Evolutionary conservation across 2,113 vertebrate species (phyloP), one percentile per base, ranked within the genome.

Genomic region (Embiotoca jacksoni): DNA sequence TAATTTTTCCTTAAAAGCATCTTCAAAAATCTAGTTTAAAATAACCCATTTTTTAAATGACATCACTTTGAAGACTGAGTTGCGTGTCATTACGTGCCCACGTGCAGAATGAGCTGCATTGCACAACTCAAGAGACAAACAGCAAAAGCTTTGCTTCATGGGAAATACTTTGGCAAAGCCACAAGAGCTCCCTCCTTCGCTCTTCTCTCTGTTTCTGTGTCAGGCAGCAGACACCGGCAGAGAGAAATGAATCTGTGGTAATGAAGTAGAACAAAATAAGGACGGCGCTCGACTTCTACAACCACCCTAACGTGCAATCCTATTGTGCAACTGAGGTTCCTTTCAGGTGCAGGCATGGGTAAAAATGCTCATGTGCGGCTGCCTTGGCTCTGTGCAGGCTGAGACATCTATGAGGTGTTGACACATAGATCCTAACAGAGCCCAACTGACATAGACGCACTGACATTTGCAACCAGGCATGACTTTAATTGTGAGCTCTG

Each of bases 221-320:
- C 86, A 86, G 72, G 72, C 62, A 53, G 39, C 75, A 87, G 47
- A 88, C 72, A 58, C 55, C 56, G 5, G 66, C 13, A 53, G n/a
- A 81, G 36, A 71, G 67, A 87, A 84, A 86, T 87, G 75, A 90
- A 88, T 90, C 85, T 32, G 3, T 31, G 81, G 66, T 83, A 93
- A 90, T 89, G 91, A 91, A 89, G 88, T 81, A 90, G 87, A 92
- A 93, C 90, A 88, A 89, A 92, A 91, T 88, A 90, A 81, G 55
- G 68, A 63, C 35, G 64, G 77, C 6, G 68, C 71, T 80, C 54
- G 7, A 70, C 64, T 61, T 58, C 46, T 71, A 4, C 47, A 77
- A 33, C 80, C 70, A 81, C 47, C 66, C 75, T 83, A 85, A 80
- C 62, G 8, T 86, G 88, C 52, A 6, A 73, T 60, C 41, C 63